Percentiles rank a stretch among this genome's conserved stretches.
These are phyloP conservation scores for Oncorhynchus nerka DNA, from an alignment of 2,113 vertebrate genomes.

Conservation along the genomic window DNA sequence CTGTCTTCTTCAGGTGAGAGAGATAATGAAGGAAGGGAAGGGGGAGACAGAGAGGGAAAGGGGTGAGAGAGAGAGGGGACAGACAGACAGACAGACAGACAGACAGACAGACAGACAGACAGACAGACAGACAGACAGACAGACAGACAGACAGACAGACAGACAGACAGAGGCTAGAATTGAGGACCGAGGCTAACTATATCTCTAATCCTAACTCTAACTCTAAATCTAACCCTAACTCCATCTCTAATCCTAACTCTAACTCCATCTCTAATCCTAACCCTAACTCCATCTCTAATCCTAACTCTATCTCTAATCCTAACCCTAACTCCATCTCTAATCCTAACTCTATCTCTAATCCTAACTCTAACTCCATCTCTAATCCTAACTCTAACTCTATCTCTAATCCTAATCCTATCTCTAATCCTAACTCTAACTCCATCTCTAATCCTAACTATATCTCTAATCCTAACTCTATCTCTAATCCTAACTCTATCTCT, in stretches of 20 bases:
- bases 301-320: neutral
- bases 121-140: too few relatives aligned
- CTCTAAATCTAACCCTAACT: too few relatives aligned
- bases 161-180: neutral
- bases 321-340: neutral
- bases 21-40: neutral
- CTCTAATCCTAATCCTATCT: rapidly evolving
- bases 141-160: neutral
- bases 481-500: neutral
- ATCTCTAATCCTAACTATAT: too few relatives aligned
- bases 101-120: too few relatives aligned
- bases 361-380: neutral
- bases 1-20: constrained; percentile 83
- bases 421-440: too few relatives aligned
- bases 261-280: too few relatives aligned
- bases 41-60: neutral
- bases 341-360: too few relatives aligned
- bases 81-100: too few relatives aligned
- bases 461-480: too few relatives aligned
- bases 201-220: neutral
- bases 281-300: rapidly evolving
- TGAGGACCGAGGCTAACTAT: too few relatives aligned
- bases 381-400: too few relatives aligned
- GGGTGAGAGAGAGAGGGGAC: neutral
- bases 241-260: too few relatives aligned